These are phyloP conservation scores for Timema podura DNA, from an alignment of 2,888 invertebrate species.

Conservation along the genomic window DNA sequence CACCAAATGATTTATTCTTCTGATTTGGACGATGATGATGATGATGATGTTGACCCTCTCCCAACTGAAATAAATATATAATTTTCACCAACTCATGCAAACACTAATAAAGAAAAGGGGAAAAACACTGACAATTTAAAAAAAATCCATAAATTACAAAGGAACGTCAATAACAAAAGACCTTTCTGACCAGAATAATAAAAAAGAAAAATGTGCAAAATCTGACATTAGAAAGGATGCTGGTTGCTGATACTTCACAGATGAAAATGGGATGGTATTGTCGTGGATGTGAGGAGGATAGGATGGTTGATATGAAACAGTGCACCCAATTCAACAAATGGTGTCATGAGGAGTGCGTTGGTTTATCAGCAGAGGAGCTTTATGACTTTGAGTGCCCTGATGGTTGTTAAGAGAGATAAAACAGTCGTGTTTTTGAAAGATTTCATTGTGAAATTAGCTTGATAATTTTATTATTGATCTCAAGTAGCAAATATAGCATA, in stretches of 20 bases:
- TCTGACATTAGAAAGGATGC: background rate
- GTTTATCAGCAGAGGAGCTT: constrained; percentile 3
- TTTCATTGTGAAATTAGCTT: background rate
- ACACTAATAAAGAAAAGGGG: background rate
- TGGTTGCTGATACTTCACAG: background rate
- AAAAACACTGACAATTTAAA: background rate
- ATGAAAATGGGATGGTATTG: constrained; percentile 5
- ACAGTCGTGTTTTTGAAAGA: background rate
- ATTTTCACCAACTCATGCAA: constrained; percentile 7
- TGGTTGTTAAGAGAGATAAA: background rate
- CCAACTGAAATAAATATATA: background rate
- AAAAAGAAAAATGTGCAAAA: constrained; percentile 3
- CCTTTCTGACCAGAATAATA: background rate
- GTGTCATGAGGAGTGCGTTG: background rate
- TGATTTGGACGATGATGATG: background rate
- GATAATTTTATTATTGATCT: background rate
- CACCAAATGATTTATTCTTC: background rate
- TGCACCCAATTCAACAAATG: background rate
- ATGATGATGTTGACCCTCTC: background rate
- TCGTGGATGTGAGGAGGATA: background rate
- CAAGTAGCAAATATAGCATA: background rate
- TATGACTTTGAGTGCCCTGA: constrained; percentile 1
- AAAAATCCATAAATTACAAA: constrained; percentile 11
- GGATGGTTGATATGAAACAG: background rate
- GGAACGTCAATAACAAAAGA: background rate